Evolutionary conservation across 1,140 invertebrate genomes (phyloP).

Genomic region (Heterodera schachtii): DNA sequence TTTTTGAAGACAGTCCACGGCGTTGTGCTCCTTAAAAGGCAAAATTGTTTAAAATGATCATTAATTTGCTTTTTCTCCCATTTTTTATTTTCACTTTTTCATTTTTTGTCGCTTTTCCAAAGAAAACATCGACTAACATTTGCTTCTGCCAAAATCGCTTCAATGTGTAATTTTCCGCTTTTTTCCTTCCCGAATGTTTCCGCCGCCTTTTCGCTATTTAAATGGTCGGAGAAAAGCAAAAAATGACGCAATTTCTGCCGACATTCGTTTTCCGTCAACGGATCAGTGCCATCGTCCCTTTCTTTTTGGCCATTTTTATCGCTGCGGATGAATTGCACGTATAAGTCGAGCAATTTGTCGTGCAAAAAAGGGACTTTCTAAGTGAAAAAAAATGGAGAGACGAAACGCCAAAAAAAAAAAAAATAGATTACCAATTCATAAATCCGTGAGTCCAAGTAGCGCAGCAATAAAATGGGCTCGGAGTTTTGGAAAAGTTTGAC

Average conservation of each 20-base stretch:
- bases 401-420: no score
- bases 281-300: not conserved
- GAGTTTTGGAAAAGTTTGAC: constrained; percentile 18
- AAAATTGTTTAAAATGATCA: not conserved
- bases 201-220: not conserved
- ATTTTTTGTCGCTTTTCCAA: no score
- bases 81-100: no score
- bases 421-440: not conserved
- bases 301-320: not conserved
- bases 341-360: constrained; percentile 13
- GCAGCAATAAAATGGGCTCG: constrained; percentile 7
- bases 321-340: constrained; percentile 1
- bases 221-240: constrained; percentile 22
- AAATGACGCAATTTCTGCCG: constrained; percentile 22
- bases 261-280: not conserved
- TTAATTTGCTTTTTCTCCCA: no score
- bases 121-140: not conserved
- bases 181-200: not conserved
- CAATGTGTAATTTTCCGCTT: not conserved
- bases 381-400: not conserved
- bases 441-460: constrained; percentile 21
- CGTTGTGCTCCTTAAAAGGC: constrained; percentile 10
- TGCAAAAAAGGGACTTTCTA: constrained; percentile 6
- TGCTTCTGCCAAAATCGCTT: constrained; percentile 17
- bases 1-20: constrained; percentile 8